Conservation (phyloP, 2,888 invertebrate genomes). For the Mycalesis mineus region DNA sequence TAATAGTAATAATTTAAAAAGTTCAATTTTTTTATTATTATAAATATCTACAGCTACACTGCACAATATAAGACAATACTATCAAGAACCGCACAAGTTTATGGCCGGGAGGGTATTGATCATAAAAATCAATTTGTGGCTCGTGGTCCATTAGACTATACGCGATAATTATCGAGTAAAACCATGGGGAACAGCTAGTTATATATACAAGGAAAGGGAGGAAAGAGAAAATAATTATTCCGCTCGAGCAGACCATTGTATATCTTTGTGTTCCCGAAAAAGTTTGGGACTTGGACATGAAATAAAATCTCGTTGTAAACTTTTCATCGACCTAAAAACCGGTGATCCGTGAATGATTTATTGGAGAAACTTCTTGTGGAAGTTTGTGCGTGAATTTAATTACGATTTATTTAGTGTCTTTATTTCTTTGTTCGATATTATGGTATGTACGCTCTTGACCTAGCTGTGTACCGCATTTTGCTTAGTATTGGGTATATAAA, state of each 20-base stretch:
- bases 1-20: too few relatives aligned
- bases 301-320: constrained; percentile 4
- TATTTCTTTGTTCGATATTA: background rate
- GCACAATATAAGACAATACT: too few relatives aligned
- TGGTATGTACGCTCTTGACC: background rate
- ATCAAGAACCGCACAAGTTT: too few relatives aligned
- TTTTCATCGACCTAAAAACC: constrained; percentile 8
- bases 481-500: too few relatives aligned
- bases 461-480: background rate
- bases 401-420: background rate
- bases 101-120: too few relatives aligned
- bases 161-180: too few relatives aligned
- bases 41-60: too few relatives aligned
- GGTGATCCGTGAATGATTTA: constrained; percentile 10
- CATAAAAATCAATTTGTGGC: too few relatives aligned
- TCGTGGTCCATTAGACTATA: too few relatives aligned
- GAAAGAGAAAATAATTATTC: background rate
- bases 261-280: background rate
- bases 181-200: too few relatives aligned
- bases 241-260: background rate
- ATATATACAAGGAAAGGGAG: background rate
- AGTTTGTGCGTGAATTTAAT: constrained; percentile 1
- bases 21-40: too few relatives aligned
- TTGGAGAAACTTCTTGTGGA: background rate
- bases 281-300: background rate